A percentile compares a stretch with the other conserved stretches of the same genome.
Conservation (phyloP, 2,797 vertebrate genomes). For the Emydoidea blandingii region DNA sequence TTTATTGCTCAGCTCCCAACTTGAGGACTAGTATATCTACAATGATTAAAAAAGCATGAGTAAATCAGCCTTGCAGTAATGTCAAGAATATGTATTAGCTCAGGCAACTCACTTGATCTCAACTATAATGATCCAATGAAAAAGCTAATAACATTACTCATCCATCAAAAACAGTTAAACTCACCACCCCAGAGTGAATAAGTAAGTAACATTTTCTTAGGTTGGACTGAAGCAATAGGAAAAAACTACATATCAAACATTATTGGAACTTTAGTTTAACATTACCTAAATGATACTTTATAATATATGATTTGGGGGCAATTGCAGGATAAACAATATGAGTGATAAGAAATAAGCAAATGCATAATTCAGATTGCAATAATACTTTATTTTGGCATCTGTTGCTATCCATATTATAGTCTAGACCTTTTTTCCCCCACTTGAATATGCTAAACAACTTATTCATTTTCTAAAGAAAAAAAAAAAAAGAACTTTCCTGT, state of each 20-base stretch:
- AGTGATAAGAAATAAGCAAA: background rate
- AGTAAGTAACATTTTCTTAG: background rate
- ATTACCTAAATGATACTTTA: background rate
- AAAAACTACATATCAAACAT: fast-evolving
- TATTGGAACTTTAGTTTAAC: background rate
- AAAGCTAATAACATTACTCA: background rate
- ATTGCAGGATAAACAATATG: background rate
- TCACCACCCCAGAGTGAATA: background rate
- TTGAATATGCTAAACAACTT: background rate
- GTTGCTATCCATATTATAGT: background rate
- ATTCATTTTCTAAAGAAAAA: background rate
- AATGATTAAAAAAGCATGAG: background rate
- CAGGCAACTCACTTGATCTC: background rate
- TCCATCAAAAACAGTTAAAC: background rate
- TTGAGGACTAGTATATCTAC: background rate
- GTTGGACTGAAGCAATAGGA: background rate
- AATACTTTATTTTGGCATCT: background rate
- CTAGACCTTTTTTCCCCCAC: background rate
- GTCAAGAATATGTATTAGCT: background rate
- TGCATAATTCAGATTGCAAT: background rate
- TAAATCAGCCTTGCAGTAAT: background rate
- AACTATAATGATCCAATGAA: background rate
- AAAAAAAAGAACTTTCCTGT: background rate
- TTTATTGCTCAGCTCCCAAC: background rate
- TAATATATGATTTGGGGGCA: background rate